These are phyloP conservation scores for Cromileptes altivelis DNA, from an alignment of 2,113 vertebrate species.

Conservation along the genomic window DNA sequence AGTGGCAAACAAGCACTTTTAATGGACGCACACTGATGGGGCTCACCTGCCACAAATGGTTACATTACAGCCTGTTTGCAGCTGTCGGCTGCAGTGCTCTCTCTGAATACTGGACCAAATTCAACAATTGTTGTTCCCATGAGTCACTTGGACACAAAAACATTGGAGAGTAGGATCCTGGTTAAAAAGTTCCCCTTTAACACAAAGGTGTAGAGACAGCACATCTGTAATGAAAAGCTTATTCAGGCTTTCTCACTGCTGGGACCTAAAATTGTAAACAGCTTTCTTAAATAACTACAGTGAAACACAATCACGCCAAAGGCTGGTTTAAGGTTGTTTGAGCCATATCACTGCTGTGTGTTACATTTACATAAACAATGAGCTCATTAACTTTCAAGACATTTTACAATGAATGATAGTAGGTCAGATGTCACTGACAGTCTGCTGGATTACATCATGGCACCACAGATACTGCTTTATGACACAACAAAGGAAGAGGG, in stretches of 20 bases:
- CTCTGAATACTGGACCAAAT: no score
- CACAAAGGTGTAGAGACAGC: not conserved
- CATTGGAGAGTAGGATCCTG: no score
- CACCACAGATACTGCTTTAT: not conserved
- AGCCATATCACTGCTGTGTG: not conserved
- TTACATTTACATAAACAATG: not conserved
- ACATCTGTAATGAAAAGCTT: no score
- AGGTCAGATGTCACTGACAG: conserved; percentile 2
- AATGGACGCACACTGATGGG: no score
- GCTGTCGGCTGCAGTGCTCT: no score
- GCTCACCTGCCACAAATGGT: no score
- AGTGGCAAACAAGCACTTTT: no score
- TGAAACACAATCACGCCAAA: not conserved
- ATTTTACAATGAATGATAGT: conserved; percentile 1
- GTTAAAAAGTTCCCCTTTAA: no score
- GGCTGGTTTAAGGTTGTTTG: not conserved
- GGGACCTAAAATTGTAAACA: not conserved
- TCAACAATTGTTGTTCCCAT: no score
- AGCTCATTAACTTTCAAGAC: conserved; percentile 11
- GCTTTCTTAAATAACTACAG: not conserved
- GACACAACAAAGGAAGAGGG: not conserved
- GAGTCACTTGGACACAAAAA: no score
- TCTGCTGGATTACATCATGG: not conserved
- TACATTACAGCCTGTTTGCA: no score
- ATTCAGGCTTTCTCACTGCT: not conserved